Evolutionary conservation across 2,797 vertebrate species (phyloP).

Genomic region (Smutsia temminckii): DNA sequence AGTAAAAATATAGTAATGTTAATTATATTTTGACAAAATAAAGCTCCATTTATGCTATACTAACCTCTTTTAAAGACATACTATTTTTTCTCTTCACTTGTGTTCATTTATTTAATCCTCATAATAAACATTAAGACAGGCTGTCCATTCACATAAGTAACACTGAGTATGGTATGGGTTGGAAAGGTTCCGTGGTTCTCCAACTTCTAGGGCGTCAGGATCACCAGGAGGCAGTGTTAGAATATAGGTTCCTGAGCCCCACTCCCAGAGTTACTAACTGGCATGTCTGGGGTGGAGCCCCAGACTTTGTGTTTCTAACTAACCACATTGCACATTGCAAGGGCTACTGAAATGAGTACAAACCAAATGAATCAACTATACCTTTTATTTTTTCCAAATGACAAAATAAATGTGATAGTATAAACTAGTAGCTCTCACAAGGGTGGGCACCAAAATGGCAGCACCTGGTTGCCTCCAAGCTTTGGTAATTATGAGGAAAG

Average conservation of each 20-base stretch:
- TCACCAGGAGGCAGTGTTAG: neutral
- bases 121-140: neutral
- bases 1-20: neutral
- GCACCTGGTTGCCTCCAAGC: neutral
- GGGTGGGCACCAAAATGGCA: too few relatives aligned
- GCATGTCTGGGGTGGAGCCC: accelerated
- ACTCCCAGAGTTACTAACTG: neutral
- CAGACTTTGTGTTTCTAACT: neutral
- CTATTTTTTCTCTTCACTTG: neutral
- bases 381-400: too few relatives aligned
- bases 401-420: too few relatives aligned
- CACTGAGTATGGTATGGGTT: neutral
- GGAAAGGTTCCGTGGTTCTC: neutral
- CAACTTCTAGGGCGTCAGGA: neutral
- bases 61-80: neutral
- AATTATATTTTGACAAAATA: constrained; percentile 40
- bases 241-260: neutral
- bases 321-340: neutral
- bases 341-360: too few relatives aligned
- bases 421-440: too few relatives aligned
- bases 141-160: neutral
- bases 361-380: too few relatives aligned
- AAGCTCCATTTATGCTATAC: neutral
- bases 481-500: neutral
- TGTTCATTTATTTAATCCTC: neutral